Evolutionary conservation across 2,888 invertebrate species (phyloP), one percentile per base, ranked within the genome.

Genomic region (Plemyria rubiginata): DNA sequence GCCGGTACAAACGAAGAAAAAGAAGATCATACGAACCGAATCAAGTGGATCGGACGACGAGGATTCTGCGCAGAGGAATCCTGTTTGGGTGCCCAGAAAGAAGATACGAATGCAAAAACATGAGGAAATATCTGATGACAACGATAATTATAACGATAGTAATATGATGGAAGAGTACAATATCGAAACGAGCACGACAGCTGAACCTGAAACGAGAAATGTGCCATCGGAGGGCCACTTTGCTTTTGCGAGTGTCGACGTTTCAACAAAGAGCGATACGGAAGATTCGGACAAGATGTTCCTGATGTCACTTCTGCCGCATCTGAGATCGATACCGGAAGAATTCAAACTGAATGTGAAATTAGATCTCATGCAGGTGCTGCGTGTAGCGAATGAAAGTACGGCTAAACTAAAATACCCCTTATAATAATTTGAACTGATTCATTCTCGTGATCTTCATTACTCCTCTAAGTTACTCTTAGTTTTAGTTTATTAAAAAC

Each of bases 361-460:
- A 77, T 85, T 92, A 84, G 89, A 92, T 61, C 67, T 92, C 54
- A 87, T 92, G 90, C 86, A 89, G 67, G 90, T 92, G 16, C 70
- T 92, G 43, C 79, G 85, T 58, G 90, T 88, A 62, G 90, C 89
- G 0, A 85, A 84, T 64, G 84, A 80, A 54, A 79, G 73, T 66
- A 70, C 77, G 5, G 67, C 68, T 36, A 76, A 77, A 29, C 32
- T 65, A 6, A 65, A 29, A 46, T 61, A 54, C 43, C 16, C 22
- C 43, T 45, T 41, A 32, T 16, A 46, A 54, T 8, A 46, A 48
- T 48, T 29, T 63, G n/a, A 54, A 46, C 28, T 62, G 43, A 38
- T 53, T n/a, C n/a, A 16, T 48, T 4, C 9, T 22, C 1, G 15
- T 32, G 36, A 11, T 11, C 1, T 45, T 11, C 16, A 4, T 11